These are phyloP conservation scores for Echinometra lucunter DNA, from an alignment of 53 echinoderm and acorn worm species.

Conservation along the genomic window DNA sequence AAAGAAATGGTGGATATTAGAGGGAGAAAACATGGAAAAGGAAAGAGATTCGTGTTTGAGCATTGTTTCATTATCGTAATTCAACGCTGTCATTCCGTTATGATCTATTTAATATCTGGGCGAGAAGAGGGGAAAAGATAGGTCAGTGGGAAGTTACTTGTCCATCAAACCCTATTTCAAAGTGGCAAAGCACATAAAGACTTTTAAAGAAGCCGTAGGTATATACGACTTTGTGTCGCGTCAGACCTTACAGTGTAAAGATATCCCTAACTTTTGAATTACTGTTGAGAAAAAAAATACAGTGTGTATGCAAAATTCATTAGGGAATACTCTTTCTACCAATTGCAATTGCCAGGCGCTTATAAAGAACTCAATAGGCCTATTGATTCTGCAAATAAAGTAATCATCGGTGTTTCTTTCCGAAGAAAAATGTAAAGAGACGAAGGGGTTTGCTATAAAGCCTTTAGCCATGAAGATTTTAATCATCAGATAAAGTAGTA, in stretches of 20 bases:
- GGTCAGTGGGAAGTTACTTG: not conserved
- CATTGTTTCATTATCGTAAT: conserved; percentile 46
- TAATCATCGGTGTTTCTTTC: too few species aligned
- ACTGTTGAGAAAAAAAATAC: too few species aligned
- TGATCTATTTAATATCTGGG: conserved; percentile 47
- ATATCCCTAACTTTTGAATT: not conserved
- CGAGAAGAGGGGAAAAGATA: not conserved
- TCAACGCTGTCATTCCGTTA: conserved; percentile 25
- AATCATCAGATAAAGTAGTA: too few species aligned
- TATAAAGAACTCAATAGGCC: too few species aligned
- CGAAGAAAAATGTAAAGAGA: too few species aligned
- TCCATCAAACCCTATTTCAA: not conserved
- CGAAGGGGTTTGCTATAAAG: too few species aligned
- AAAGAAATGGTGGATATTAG: not conserved
- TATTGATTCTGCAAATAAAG: too few species aligned
- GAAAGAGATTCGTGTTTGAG: not conserved
- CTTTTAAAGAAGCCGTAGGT: not conserved
- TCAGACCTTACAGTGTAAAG: not conserved
- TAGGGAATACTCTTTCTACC: too few species aligned
- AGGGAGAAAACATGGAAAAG: not conserved
- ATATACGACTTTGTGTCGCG: not conserved
- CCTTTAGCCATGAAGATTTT: too few species aligned
- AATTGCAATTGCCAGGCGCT: too few species aligned
- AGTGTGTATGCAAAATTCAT: too few species aligned
- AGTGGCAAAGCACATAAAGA: not conserved